Base-by-base conservation (phyloP, 2,113 vertebrate species). In the Epinephelus cyanopodus region DNA sequence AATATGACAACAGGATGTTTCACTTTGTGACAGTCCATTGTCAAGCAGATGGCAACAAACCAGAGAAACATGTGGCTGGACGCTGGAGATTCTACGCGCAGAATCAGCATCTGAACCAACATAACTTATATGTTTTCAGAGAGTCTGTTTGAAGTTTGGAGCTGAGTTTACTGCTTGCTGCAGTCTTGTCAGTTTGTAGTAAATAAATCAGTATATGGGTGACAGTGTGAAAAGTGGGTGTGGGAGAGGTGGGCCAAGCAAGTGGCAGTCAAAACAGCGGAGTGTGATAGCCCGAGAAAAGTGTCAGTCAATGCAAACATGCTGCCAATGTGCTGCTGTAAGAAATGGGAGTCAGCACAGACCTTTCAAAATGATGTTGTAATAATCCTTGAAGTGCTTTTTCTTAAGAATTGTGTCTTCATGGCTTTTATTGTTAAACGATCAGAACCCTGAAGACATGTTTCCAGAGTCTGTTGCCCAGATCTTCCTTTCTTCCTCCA, bases 281-380 rank as follows among this genome's bases (percentile, higher is more conserved):
- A 47, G 70, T 73, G 39, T 60, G 42, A 39, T 37, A 52, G n/a
- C 23, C 54, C 0, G 3, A 57, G 18, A 69, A 61, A 69, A 21
- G 27, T 65, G 50, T 45, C 52, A 68, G 64, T 78, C 54, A 68
- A 9, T 67, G 29, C 47, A 75, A 53, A 53, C 47, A 74, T 37
- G 3, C 12, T 56, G 10, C 45, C 33, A 61, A 45, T 12, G 42
- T 29, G 33, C 33, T 37, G 7, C 17, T 47, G 1, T 17, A 19
- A 27, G n/a, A 52, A 37, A 68, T 58, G 53, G 15, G 50, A 56
- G 12, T n/a, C 4, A n/a, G 25, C 19, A 39, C 7, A 4, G 19
- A 60, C 8, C 11, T 56, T 25, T 19, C n/a, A 18, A n/a, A 9
- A 10, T 33, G 1, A 57, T 39, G 39, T 62, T 52, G 13, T 64